Base-by-base conservation (phyloP, 1,140 invertebrate genomes). In the Hyles vespertilio region DNA sequence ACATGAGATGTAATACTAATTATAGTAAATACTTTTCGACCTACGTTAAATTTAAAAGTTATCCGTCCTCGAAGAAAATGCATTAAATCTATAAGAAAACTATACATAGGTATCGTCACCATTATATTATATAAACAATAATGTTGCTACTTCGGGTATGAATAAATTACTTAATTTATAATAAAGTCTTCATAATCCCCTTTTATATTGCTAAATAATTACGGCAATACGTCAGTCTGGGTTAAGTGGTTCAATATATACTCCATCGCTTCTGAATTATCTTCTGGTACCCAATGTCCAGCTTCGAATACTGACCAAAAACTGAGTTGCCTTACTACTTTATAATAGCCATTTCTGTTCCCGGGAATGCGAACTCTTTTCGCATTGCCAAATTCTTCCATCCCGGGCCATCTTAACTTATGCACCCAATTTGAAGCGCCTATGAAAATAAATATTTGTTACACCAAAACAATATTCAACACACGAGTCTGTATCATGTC, bases 251-350 rank as follows among this genome's bases (percentile, higher is more conserved):
- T 63, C 33, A 87, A 61, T 60, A 87, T 83, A 10, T 85, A 77
- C 53, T 79, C 72, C 84, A 87, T 87, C 10, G 82, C 84, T 45
- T 61, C 63, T 40, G 84, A 81, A 62, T 87, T 87, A 45, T 87
- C 84, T 74, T 85, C 84, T 3, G 84, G 84, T 69, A 85, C 81
- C 84, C 84, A 88, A 63, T 88, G 84, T 58, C 85, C 85, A 12
- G 85, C 67, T 32, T 78, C 77, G 47, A 85, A 82, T 33, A 87
- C 77, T 7, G 70, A 74, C 83, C 83, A 87, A 59, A 79, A 84
- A 63, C 81, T 84, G 2, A 87, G 54, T 8, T 68, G 63, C 32
- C 59, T 55, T 4, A 60, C 61, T 10, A 62, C 63, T 60, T 88
- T 86, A 52, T 76, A 86, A 64, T 77, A 86, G 2, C 83, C 81